Percentiles rank a stretch among this genome's conserved stretches.
Conservation (phyloP, 2,113 vertebrate genomes). For the Chaenogobius annularis region DNA sequence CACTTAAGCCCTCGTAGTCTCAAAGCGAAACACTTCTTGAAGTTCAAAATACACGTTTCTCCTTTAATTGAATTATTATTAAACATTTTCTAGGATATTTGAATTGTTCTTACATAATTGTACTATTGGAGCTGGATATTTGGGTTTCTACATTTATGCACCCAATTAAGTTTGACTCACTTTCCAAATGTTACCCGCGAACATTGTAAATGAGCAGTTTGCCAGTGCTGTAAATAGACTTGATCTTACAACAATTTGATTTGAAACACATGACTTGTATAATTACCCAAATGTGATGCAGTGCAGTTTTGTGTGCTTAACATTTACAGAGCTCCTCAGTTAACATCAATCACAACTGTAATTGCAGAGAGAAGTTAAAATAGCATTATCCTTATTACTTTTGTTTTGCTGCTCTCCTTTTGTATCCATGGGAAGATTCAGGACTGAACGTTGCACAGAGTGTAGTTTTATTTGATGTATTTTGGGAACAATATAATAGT, state of each 20-base stretch:
- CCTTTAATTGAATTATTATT: no score
- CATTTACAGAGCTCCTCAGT: slow-evolving; percentile 4
- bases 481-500: no score
- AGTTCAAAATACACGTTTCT: no score
- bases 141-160: background rate
- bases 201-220: background rate
- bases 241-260: background rate
- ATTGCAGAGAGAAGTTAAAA: background rate
- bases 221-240: background rate
- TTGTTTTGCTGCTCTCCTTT: background rate
- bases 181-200: background rate
- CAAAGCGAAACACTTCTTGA: no score
- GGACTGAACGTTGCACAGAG: no score
- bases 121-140: background rate
- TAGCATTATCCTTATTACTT: background rate
- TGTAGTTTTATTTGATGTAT: no score
- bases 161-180: background rate
- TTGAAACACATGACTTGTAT: slow-evolving; percentile 13
- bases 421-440: no score
- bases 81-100: background rate
- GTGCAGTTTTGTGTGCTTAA: background rate
- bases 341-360: slow-evolving; percentile 10
- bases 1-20: no score
- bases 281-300: slow-evolving; percentile 13
- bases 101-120: background rate